These are phyloP conservation scores for Lophius piscatorius DNA, from an alignment of 2,113 vertebrate genomes.

Conservation along the genomic window DNA sequence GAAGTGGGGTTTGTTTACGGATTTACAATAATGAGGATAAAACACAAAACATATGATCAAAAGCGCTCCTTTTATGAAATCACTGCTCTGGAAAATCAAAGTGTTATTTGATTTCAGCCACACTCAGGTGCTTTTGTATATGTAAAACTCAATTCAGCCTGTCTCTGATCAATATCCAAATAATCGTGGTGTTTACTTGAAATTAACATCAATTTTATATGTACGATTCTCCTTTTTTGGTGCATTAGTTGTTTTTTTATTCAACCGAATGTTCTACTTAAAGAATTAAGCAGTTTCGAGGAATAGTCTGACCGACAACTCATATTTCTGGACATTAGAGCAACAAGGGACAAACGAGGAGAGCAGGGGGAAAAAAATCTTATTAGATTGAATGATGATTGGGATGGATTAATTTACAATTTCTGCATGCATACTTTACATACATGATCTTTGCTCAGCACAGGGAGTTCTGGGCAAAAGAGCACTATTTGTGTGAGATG, in stretches of 20 bases:
- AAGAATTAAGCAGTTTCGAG: constrained; percentile 75
- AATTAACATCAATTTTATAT: constrained; percentile 21
- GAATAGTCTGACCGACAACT: constrained; percentile 64
- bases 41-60: constrained; percentile 71
- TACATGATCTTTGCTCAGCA: constrained; percentile 83
- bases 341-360: constrained; percentile 71
- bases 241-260: not conserved
- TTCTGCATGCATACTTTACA: constrained; percentile 82
- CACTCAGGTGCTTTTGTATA: constrained; percentile 17
- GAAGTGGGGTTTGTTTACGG: constrained; percentile 75
- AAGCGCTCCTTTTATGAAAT: constrained; percentile 43
- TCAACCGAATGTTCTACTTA: not conserved
- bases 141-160: constrained; percentile 28
- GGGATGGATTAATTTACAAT: constrained; percentile 84
- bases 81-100: constrained; percentile 36
- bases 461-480: constrained; percentile 82
- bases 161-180: constrained; percentile 34
- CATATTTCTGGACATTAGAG: constrained; percentile 73
- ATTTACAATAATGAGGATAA: constrained; percentile 80
- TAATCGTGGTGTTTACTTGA: constrained; percentile 35
- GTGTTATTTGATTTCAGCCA: constrained; percentile 20
- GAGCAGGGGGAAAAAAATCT: constrained; percentile 52
- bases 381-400: constrained; percentile 82
- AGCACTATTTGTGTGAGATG: constrained; percentile 85
- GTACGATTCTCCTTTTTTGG: not conserved